These are phyloP conservation scores for Calidris pygmaea DNA, from an alignment of 2,113 vertebrate species.

Conservation along the genomic window DNA sequence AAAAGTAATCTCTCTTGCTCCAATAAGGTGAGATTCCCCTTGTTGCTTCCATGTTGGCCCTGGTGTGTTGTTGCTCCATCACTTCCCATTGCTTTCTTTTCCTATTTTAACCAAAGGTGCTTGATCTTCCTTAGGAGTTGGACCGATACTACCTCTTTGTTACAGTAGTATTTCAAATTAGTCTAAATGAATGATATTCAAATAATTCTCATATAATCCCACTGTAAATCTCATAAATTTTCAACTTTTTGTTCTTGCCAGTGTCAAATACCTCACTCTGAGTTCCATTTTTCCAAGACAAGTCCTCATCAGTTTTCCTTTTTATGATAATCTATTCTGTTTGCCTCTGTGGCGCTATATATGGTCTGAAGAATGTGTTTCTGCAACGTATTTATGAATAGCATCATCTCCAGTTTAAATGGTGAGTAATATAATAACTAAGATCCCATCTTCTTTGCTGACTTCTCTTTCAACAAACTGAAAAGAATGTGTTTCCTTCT, in stretches of 20 bases:
- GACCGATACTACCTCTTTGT: neutral
- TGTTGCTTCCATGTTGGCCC: neutral
- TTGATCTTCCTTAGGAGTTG: neutral
- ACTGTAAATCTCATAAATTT: neutral
- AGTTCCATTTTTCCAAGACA: neutral
- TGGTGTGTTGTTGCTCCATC: neutral
- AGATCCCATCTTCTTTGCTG: neutral
- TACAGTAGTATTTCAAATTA: neutral
- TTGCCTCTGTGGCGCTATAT: neutral
- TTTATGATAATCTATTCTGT: neutral
- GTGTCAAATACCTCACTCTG: neutral
- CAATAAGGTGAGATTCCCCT: neutral
- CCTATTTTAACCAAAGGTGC: neutral
- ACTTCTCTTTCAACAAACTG: neutral
- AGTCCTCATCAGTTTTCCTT: neutral
- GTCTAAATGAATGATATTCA: neutral
- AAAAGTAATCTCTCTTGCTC: too few relatives aligned
- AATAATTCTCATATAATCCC: neutral
- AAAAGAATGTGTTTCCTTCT: neutral
- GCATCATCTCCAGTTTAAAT: neutral
- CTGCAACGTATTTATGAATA: neutral
- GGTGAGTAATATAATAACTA: neutral
- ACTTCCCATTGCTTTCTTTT: neutral
- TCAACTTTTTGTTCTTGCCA: neutral
- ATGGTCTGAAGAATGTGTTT: neutral